Evolutionary conservation across 1,140 invertebrate species (phyloP).

Genomic region (Drosophila punjabiensis): DNA sequence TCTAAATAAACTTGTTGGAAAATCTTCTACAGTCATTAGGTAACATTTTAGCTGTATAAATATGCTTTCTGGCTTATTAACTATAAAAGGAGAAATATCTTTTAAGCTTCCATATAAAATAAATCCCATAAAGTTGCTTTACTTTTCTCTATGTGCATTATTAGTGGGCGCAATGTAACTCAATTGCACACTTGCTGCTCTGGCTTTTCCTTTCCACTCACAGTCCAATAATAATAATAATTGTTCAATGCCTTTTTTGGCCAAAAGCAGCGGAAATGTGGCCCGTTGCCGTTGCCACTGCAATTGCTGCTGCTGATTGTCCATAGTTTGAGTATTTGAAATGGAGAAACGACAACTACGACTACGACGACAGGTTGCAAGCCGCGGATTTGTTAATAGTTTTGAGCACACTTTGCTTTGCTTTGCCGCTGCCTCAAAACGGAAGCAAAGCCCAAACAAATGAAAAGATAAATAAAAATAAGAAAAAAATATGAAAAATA

Average conservation of each 20-base stretch:
- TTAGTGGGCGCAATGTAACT: conserved; percentile 59
- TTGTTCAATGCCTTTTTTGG: conserved; percentile 73
- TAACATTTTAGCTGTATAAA: background rate
- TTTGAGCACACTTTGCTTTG: conserved; percentile 36
- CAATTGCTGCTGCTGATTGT: conserved; percentile 32
- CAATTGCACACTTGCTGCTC: conserved; percentile 42
- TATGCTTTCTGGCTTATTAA: too few species aligned
- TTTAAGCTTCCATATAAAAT: background rate
- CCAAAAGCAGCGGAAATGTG: conserved; percentile 64
- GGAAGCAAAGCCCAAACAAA: conserved; percentile 43
- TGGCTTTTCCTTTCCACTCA: conserved; percentile 57
- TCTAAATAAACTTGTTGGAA: too few species aligned
- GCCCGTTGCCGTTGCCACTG: conserved; percentile 24
- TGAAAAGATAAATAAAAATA: conserved; percentile 30
- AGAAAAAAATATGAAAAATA: conserved; percentile 21
- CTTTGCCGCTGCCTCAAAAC: conserved; percentile 22
- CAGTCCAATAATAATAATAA: conserved; percentile 52
- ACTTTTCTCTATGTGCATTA: conserved; percentile 24
- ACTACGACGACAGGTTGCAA: conserved; percentile 10
- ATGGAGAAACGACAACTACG: conserved; percentile 31
- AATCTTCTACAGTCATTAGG: too few species aligned
- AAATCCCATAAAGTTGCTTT: background rate
- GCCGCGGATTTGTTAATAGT: conserved; percentile 46
- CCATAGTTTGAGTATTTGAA: conserved; percentile 20
- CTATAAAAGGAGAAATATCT: too few species aligned